Conservation (phyloP, 2,113 vertebrate genomes). For the Seriola rivoliana region DNA sequence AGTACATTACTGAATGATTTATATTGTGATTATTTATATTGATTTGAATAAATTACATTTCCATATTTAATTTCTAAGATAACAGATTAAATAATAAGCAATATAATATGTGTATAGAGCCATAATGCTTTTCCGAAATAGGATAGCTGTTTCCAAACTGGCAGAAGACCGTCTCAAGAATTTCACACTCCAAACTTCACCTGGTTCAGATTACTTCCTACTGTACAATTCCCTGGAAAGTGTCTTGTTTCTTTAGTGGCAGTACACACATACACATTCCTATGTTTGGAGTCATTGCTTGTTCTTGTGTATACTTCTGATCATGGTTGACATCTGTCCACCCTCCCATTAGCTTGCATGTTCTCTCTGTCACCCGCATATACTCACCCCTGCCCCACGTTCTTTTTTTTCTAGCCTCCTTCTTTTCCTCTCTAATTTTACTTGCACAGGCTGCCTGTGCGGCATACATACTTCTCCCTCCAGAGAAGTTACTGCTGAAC, state of each 20-base stretch:
- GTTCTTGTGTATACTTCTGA: conserved; percentile 42
- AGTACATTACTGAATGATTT: neutral
- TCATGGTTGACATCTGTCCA: conserved; percentile 69
- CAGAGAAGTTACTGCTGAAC: conserved; percentile 25
- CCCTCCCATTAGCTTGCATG: conserved; percentile 58
- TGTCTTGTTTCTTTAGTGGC: conserved; percentile 34
- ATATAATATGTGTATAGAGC: neutral
- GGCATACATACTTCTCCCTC: conserved; percentile 31
- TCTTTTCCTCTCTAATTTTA: conserved; percentile 59
- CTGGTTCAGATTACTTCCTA: conserved; percentile 31
- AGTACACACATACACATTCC: conserved; percentile 52
- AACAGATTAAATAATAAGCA: neutral
- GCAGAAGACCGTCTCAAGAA: neutral
- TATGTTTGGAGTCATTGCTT: conserved; percentile 32
- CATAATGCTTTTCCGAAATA: neutral
- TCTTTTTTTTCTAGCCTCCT: conserved; percentile 6
- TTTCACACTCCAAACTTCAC: conserved; percentile 8
- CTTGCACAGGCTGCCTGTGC: conserved; percentile 32
- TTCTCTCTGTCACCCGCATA: neutral
- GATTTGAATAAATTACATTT: neutral
- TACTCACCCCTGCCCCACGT: conserved; percentile 11
- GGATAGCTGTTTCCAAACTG: neutral
- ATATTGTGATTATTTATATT: neutral
- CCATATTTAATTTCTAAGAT: neutral
- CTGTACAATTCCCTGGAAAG: conserved; percentile 35